Evolutionary conservation across 2,797 vertebrate genomes (phyloP).

Genomic region (Hippocampus kuda): DNA sequence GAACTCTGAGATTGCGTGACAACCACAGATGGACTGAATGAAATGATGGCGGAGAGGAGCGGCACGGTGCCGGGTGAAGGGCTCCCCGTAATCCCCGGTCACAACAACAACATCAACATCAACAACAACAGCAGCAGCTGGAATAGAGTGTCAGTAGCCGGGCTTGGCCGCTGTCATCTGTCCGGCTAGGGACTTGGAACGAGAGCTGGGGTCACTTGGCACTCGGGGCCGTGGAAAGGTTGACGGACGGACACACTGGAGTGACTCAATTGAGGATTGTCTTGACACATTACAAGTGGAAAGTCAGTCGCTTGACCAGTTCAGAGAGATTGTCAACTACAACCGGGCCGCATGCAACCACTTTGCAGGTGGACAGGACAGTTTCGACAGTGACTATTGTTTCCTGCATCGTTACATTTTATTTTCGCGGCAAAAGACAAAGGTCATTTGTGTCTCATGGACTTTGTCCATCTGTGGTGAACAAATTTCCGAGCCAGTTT

Average conservation of each 20-base stretch:
- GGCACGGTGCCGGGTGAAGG: conserved; percentile 39
- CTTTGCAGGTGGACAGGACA: too few relatives aligned
- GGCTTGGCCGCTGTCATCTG: conserved; percentile 39
- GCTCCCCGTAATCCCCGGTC: conserved; percentile 42
- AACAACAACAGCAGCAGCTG: conserved; percentile 44
- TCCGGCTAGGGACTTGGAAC: conserved; percentile 20
- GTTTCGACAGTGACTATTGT: too few relatives aligned
- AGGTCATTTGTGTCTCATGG: too few relatives aligned
- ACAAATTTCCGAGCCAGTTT: neutral
- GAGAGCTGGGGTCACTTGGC: conserved; percentile 1
- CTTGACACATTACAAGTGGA: neutral
- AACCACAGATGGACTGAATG: conserved; percentile 47
- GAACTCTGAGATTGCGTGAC: conserved; percentile 37
- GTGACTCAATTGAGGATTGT: neutral
- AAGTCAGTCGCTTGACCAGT: neutral
- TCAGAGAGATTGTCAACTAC: too few relatives aligned
- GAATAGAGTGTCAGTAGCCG: conserved; percentile 32
- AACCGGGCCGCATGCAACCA: too few relatives aligned
- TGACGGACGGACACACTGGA: neutral
- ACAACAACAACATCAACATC: conserved; percentile 36
- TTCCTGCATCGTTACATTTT: too few relatives aligned
- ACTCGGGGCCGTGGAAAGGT: conserved; percentile 9
- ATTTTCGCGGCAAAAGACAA: too few relatives aligned
- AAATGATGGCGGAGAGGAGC: conserved; percentile 43
- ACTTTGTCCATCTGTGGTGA: neutral